Evolutionary conservation across 2,113 vertebrate genomes (phyloP), one percentile per base, ranked within the genome.

Genomic region (Poicephalus meyeri): DNA sequence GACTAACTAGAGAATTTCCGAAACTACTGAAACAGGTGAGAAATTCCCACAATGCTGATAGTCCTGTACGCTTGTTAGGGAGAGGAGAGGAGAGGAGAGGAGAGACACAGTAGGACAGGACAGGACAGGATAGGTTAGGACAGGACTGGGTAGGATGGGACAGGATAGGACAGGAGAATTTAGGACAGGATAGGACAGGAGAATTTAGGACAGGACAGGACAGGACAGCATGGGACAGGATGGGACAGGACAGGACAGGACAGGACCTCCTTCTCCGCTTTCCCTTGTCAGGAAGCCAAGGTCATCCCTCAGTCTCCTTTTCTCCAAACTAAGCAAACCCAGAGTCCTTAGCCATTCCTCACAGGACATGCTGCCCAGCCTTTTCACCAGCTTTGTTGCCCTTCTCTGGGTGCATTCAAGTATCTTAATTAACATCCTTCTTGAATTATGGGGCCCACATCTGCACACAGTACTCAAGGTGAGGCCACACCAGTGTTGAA

Each of bases 141-240:
- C 4, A 9, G 56, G 24, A 37, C 13, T 16, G 9, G 23, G 25
- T 6, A 37, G 60, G 7, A 21, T 5, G 1, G 50, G 25, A 16
- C 26, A 55, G 53, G 10, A 19, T 8, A 19, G 2, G 29, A 33
- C 5, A 33, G 29, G 29, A 11, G 12, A 23, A 12, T 21, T 23
- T 21, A 33, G 2, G 10, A 44, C 2, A 6, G 15, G n/a, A 47
- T 1, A 24, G 37, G 26, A 39, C 1, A 21, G 16, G 29, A 11
- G 12, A 23, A 13, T 21, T 24, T 23, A 33, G 2, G 10, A 44
- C 2, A 6, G 15, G n/a, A 35, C 35, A 35, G 35, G 7, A 47
- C 2, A 24, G 37, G 26, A 39, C 1, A 21, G 16, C 11, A 39
- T 4, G 12, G 35, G 16, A 29, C 3, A 19, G 61, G 19, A 41